Evolutionary conservation across 1,140 invertebrate genomes (phyloP), one percentile per base, ranked within the genome.

Genomic region (Heliothis virescens): DNA sequence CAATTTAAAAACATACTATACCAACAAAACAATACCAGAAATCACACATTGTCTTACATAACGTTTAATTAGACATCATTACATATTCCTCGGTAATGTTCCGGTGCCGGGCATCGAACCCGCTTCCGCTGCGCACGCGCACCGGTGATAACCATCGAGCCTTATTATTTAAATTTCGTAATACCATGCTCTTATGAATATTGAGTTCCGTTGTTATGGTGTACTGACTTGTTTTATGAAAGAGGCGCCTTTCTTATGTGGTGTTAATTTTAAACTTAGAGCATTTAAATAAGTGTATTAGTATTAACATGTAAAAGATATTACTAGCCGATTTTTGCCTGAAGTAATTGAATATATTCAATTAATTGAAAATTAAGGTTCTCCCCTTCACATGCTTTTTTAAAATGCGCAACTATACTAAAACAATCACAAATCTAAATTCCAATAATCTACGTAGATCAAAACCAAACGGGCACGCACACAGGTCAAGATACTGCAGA

Each of bases 51-150:
- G 21, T 53, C 47, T 76, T 63, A 53, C 52, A 47, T 78, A 78
- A 78, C 71, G 73, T 50, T 71, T 82, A 85, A 88, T 88, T 88
- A 86, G 80, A 86, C 81, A 55, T 82, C 74, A 75, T 91, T 91
- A 88, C 86, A 88, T 89, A 90, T 88, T 87, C 87, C 72, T 88
- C 63, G 75, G 75, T 89, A 87, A 84, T 77, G 84, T 85, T 84
- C 85, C 86, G 87, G 85, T 81, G 78, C 78, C 88, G 91, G 89
- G 82, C 92, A 72, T 89, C 89, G 91, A 93, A 91, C 92, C 80
- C 90, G 84, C 84, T 90, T 91, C 90, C 90, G 87, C 77, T 86
- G 76, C 72, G 65, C 75, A 71, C 63, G 71, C 71, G 71, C 52
- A 78, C 79, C 77, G 80, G 79, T 82, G 83, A 84, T 85, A 82